Percentiles rank a stretch among this genome's conserved stretches.
phyloP scores from a whole-genome alignment of 2,888 invertebrate species.

The Toxonevra muliebris region DNA sequence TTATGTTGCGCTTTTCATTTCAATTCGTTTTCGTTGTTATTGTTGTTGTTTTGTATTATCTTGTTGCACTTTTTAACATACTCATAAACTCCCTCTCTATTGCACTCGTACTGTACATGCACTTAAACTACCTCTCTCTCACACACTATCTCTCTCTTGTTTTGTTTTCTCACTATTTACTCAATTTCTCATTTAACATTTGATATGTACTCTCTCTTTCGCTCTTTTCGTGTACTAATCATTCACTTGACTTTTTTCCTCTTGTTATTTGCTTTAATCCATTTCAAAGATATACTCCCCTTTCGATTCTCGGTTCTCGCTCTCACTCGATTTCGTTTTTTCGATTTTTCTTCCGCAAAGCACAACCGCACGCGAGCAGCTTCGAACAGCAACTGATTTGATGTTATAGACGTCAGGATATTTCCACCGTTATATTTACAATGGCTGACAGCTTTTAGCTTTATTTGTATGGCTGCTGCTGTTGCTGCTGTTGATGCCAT shows the following conservation, averaged over 20 bases:
- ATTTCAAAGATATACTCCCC: not conserved
- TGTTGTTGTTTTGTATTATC: not conserved
- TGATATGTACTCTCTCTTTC: not conserved
- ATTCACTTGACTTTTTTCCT: not conserved
- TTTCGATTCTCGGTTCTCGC: conserved; percentile 30
- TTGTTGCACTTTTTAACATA: conserved; percentile 7
- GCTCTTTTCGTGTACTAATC: not conserved
- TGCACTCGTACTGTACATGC: too few species aligned
- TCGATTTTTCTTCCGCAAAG: conserved; percentile 47
- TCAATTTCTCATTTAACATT: not conserved
- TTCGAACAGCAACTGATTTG: conserved; percentile 60
- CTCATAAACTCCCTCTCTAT: not conserved
- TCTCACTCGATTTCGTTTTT: conserved; percentile 13
- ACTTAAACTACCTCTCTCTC: not conserved
- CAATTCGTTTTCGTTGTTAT: conserved; percentile 6
- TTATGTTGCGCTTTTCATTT: not conserved
- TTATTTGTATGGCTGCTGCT: not conserved
- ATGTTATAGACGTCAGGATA: conserved; percentile 48
- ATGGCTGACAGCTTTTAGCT: not conserved
- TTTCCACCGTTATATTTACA: not conserved
- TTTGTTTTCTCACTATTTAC: not conserved
- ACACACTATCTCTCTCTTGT: not conserved
- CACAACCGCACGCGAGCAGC: conserved; percentile 60
- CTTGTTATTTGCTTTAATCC: not conserved
- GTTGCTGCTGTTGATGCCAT: not conserved